Evolutionary conservation across 1,140 invertebrate species (phyloP), one percentile per base, ranked within the genome.

Genomic region (Drosophila sechellia): DNA sequence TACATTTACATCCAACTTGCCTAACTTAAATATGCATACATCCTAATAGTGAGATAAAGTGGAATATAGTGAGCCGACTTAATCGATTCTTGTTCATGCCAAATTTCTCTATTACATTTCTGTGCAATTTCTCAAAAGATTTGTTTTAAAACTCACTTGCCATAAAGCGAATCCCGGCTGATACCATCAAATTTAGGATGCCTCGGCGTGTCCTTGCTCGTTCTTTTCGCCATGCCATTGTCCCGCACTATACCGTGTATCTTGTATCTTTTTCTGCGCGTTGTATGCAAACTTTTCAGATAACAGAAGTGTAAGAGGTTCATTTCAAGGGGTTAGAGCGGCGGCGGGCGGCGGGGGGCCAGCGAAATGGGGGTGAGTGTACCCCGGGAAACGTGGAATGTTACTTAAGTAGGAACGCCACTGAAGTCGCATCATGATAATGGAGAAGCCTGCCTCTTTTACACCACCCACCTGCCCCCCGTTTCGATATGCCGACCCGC

Each of bases 351-450:
- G 17, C 17, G 5, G 13, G n/a, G 31, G 8, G 3, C 15, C 27
- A 17, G 13, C 34, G 11, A 35, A 49, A 40, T 22, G 37, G 25
- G 61, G 81, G 43, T 10, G 42, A 46, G 35, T 65, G 64, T 68
- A 80, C 72, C 56, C 79, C 73, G 34, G 66, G 73, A 84, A 85
- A 85, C 81, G 73, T 85, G 77, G 81, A 85, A 85, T 84, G 77
- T 84, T 84, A 84, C 81, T 84, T 84, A 84, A 84, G 81, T 85
- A 80, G 76, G 75, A 84, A 80, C 81, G 63, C 81, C 75, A 65
- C 73, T 80, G 77, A 66, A 83, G 72, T 74, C 77, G 60, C 50
- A 54, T 49, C 50, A 58, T 80, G 81, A 85, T 84, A 84, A 84
- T 84, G 80, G 76, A 52, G 72, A 60, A 60, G 20, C 11, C 40